These are phyloP conservation scores for Drosophila burlai DNA, from an alignment of 1,140 invertebrate genomes.

Conservation along the genomic window DNA sequence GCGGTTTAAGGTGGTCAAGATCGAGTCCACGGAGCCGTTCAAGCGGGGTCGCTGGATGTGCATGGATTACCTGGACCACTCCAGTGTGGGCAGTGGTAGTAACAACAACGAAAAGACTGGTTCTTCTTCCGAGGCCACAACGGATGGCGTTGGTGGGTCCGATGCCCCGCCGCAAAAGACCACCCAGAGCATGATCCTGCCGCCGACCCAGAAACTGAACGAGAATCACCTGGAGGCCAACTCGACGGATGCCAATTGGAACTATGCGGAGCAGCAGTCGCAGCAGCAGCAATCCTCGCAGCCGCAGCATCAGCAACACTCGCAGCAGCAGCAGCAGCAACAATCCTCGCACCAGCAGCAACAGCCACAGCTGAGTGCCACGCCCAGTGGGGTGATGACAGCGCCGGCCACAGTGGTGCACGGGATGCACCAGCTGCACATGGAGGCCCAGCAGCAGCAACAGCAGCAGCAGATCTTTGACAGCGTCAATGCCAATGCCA, in stretches of 20 bases:
- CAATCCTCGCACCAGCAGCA: constrained; percentile 31
- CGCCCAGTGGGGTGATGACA: constrained; percentile 76
- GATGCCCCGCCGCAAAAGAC: constrained; percentile 64
- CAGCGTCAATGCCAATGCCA: constrained; percentile 72
- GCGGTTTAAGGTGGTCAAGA: constrained; percentile 98
- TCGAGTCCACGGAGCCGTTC: constrained; percentile 97
- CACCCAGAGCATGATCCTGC: constrained; percentile 83
- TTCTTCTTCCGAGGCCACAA: constrained; percentile 54
- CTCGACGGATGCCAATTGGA: constrained; percentile 81
- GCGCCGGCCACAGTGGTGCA: constrained; percentile 80
- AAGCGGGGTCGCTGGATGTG: constrained; percentile 97
- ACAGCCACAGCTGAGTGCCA: constrained; percentile 40
- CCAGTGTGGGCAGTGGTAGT: constrained; percentile 66
- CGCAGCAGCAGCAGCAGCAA: constrained; percentile 15
- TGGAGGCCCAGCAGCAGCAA: constrained; percentile 57
- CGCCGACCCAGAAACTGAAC: constrained; percentile 66
- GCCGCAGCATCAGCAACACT: constrained; percentile 23
- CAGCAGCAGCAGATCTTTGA: constrained; percentile 65
- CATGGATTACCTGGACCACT: constrained; percentile 97
- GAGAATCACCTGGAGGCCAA: constrained; percentile 77
- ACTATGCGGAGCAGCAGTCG: constrained; percentile 58
- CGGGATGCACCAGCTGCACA: constrained; percentile 76
- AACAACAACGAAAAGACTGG: constrained; percentile 82
- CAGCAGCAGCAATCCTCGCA: constrained; percentile 15
- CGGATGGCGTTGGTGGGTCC: constrained; percentile 23